A percentile compares a stretch with the other conserved stretches of the same genome.
Evolutionary conservation across 2,797 vertebrate species (phyloP).

Genomic region (Anguilla anguilla): DNA sequence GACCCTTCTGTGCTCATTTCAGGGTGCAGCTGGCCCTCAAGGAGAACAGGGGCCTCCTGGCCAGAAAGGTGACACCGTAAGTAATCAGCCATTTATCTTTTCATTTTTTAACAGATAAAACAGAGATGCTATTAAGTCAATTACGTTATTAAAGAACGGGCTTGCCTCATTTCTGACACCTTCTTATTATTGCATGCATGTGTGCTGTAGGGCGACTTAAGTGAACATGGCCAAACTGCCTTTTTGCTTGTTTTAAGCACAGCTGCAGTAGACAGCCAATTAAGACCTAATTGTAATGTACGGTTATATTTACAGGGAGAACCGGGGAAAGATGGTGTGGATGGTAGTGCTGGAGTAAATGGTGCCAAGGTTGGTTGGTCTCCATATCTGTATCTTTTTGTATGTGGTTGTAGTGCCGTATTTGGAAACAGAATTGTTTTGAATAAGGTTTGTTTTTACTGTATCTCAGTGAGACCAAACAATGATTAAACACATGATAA

Average conservation of each 20-base stretch:
- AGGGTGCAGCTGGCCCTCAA: constrained; percentile 69
- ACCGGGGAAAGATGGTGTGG: constrained; percentile 63
- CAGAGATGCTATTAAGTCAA: neutral
- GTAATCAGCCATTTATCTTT: constrained; percentile 42
- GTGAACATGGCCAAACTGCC: neutral
- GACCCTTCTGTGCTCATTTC: constrained; percentile 18
- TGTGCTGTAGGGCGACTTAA: neutral
- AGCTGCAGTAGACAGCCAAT: neutral
- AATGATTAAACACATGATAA: no score
- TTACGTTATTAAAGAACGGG: neutral
- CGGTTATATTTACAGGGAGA: constrained; percentile 61
- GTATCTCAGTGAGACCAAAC: no score
- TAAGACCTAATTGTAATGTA: neutral
- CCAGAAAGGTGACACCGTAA: constrained; percentile 71
- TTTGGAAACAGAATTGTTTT: neutral
- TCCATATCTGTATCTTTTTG: neutral
- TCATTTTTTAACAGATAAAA: neutral
- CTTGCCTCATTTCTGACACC: neutral
- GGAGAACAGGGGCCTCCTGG: constrained; percentile 67
- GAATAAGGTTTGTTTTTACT: no score
- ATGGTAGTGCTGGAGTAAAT: constrained; percentile 66
- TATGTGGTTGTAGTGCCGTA: neutral
- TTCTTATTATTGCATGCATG: neutral
- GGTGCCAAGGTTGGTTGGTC: constrained; percentile 68
- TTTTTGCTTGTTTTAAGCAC: neutral